A percentile compares a stretch with the other conserved stretches of the same genome.
Conservation (phyloP, 1,140 invertebrate species). For the Brachionus manjavacas region DNA sequence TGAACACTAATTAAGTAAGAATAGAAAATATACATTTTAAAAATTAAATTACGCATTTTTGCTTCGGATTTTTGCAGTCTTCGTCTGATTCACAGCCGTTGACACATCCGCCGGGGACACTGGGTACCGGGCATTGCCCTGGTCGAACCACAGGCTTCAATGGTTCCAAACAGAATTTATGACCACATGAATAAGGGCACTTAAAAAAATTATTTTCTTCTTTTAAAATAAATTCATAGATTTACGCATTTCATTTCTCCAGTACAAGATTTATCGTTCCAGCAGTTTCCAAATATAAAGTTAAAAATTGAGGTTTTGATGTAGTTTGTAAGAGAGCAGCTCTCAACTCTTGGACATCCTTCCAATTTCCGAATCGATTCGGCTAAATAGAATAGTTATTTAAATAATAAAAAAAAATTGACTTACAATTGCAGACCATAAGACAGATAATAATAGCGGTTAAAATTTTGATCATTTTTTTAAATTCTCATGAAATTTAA, state of each 20-base stretch:
- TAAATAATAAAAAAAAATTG: background rate
- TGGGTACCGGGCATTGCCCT: background rate
- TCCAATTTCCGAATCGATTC: background rate
- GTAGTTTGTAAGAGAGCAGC: background rate
- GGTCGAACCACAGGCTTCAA: background rate
- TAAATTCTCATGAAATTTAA: background rate
- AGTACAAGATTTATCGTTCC: background rate
- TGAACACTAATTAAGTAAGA: background rate
- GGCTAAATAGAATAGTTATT: background rate
- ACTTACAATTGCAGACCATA: background rate
- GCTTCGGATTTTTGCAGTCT: background rate
- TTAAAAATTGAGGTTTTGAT: background rate
- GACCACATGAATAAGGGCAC: background rate
- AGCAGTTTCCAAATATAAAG: background rate
- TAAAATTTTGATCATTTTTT: background rate
- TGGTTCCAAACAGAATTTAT: background rate
- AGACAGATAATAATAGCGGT: background rate
- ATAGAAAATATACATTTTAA: background rate
- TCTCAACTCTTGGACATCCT: background rate
- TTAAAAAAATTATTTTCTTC: background rate
- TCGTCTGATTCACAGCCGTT: slow-evolving; percentile 4
- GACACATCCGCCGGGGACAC: background rate
- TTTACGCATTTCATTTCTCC: background rate
- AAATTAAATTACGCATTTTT: slow-evolving; percentile 2
- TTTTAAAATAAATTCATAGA: background rate